These are phyloP conservation scores for Lasioglossum zephyrum DNA, from an alignment of 2,888 invertebrate species.

Conservation along the genomic window DNA sequence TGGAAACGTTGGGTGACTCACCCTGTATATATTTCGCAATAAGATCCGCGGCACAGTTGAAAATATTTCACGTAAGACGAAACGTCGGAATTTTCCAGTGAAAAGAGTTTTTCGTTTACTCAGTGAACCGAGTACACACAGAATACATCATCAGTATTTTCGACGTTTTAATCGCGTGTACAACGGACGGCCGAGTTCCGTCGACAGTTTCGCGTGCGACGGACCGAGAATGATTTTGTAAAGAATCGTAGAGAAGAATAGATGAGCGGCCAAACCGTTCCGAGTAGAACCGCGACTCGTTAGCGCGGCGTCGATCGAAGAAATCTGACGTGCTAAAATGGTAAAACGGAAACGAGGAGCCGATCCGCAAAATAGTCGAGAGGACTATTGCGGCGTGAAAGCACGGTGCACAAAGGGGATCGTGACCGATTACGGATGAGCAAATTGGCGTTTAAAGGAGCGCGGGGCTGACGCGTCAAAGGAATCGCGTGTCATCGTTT, in stretches of 20 bases:
- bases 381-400: neutral
- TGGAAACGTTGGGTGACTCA: too few relatives aligned
- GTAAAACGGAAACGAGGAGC: constrained; percentile 1
- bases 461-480: constrained; percentile 8
- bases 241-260: neutral
- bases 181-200: neutral
- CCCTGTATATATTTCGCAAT: too few relatives aligned
- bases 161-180: neutral
- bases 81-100: too few relatives aligned
- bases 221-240: neutral
- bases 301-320: constrained; percentile 30
- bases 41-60: too few relatives aligned
- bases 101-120: neutral
- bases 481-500: constrained; percentile 61
- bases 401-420: constrained; percentile 46
- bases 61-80: neutral
- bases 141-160: neutral
- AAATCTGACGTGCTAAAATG: neutral
- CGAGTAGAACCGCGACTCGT: constrained; percentile 14
- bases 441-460: constrained; percentile 11
- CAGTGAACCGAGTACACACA: too few relatives aligned
- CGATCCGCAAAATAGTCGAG: constrained; percentile 34
- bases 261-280: neutral
- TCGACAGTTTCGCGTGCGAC: constrained; percentile 3
- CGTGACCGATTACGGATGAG: neutral